Base-by-base conservation (phyloP, 2,888 invertebrate species). In the Scaptomyza flava region DNA sequence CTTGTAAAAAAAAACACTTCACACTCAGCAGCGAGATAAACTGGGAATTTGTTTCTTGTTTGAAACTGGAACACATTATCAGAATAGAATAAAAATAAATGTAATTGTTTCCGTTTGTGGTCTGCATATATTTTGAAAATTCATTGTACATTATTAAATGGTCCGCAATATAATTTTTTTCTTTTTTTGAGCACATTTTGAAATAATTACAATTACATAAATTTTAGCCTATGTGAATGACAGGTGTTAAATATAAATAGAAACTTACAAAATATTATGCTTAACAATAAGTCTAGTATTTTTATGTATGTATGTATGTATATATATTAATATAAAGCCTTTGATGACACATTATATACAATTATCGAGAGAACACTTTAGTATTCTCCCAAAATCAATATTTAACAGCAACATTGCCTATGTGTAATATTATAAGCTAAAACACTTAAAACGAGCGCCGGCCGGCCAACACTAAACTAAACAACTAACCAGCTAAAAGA, bases 231-330 rank as follows among this genome's bases (percentile, higher is more conserved):
- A 76, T 48, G 72, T 68, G 65, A 70, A 75, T 59, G 69, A 58
- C 60, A 58, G 57, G 68, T 75, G 81, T 86, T 79, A 72, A 72
- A 83, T 54, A 69, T 83, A 83, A 83, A 81, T 84, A 83, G 77
- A 86, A 79, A 81, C 81, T 68, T 83, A 83, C 65, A 77, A 71
- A 47, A 46, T 48, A 58, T 27, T 27, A 76, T 76, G 53, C 68
- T 74, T 68, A 69, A 65, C 48, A 42, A 36, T 52, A 34, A 50
- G 20, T 34, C 34, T 23, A 50, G 34, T 64, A 69, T 56, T 17
- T 17, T n/a, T n/a, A 6, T 33, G 6, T 7, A 36, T 27, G 27
- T 27, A 27, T 5, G 23, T 48, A 47, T 11, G 17, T 9, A 51
- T 34, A 42, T 68, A 23, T 80, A 66, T 63, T 47, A 62, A 62